These are phyloP conservation scores for Lithophane leautieri DNA, from an alignment of 2,888 invertebrate species.

Conservation along the genomic window DNA sequence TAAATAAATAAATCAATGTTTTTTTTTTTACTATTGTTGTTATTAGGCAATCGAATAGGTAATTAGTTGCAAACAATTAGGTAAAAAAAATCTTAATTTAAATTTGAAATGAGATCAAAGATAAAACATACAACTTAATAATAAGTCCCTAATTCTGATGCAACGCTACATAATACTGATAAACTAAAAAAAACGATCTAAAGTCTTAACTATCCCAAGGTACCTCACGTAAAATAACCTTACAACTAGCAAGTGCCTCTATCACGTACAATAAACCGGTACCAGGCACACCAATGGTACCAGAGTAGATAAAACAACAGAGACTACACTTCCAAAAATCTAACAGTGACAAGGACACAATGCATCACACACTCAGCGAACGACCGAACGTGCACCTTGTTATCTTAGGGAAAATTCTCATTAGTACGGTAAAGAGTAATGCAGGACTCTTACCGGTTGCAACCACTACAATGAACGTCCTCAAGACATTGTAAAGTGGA, in stretches of 20 bases:
- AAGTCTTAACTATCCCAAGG: neutral
- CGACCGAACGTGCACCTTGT: neutral
- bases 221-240: conserved; percentile 1
- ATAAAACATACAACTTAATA: too few species aligned
- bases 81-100: too few species aligned
- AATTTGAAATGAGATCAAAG: too few species aligned
- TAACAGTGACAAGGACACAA: neutral
- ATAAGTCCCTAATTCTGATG: neutral
- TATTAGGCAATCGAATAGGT: too few species aligned
- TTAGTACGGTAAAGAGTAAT: neutral
- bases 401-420: neutral
- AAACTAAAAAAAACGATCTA: neutral
- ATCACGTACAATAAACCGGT: conserved; percentile 16
- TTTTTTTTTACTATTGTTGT: too few species aligned
- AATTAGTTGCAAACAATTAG: too few species aligned
- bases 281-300: neutral
- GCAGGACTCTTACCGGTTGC: neutral
- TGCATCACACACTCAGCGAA: neutral
- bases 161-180: too few species aligned
- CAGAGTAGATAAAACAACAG: conserved; percentile 23
- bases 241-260: conserved; percentile 7
- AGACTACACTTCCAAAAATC: neutral
- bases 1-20: too few species aligned
- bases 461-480: neutral
- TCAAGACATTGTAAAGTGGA: neutral